These are phyloP conservation scores for Sepiola atlantica DNA, from an alignment of 2,888 invertebrate genomes.

Conservation along the genomic window DNA sequence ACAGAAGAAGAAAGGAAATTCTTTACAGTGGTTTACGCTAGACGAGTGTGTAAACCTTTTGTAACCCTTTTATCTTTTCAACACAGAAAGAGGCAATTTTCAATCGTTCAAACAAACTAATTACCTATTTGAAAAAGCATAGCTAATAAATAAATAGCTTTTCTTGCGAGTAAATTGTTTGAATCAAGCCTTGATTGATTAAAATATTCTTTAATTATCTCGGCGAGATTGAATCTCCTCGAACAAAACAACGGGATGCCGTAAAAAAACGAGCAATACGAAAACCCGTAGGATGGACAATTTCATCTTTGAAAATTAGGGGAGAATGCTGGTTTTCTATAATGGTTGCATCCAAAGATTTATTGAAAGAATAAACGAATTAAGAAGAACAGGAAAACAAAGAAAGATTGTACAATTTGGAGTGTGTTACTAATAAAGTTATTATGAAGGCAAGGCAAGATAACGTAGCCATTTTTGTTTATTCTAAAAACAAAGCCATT, in stretches of 20 bases:
- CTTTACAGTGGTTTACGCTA: background rate
- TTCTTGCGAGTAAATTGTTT: background rate
- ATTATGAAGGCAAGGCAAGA: background rate
- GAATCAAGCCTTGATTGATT: background rate
- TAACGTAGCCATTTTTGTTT: no score
- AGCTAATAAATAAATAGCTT: background rate
- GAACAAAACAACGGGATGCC: background rate
- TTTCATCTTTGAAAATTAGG: background rate
- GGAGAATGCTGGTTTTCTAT: background rate
- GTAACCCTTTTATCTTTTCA: background rate
- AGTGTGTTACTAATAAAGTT: background rate
- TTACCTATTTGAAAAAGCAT: background rate
- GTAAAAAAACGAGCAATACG: background rate
- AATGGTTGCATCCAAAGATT: background rate
- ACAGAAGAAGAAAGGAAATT: background rate
- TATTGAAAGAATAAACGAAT: background rate
- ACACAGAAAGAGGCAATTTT: background rate
- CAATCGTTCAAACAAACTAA: constrained; percentile 5
- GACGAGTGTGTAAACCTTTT: background rate
- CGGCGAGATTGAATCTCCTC: background rate
- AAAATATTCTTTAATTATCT: background rate
- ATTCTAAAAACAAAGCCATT: background rate
- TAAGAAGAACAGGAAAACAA: background rate
- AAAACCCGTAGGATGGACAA: background rate
- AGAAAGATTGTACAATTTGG: background rate